Conservation (phyloP, 2,797 vertebrate genomes). For the Oreortyx pictus region DNA sequence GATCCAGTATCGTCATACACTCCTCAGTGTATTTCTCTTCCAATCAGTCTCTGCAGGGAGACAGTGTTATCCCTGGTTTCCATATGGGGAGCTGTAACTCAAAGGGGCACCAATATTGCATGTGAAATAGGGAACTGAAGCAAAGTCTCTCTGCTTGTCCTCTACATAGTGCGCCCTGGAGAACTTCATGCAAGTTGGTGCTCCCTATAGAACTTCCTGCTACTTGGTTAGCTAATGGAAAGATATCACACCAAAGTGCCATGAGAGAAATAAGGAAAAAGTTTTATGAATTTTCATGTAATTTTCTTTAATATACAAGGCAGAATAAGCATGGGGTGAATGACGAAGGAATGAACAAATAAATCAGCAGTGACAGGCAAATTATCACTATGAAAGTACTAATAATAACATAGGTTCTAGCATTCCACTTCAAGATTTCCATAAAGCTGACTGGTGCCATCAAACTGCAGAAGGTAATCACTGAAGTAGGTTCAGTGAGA, state of each 20-base stretch:
- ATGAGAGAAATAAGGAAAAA: not conserved
- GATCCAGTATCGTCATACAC: not conserved
- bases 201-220: not conserved
- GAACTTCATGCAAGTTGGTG: not conserved
- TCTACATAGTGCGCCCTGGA: not conserved
- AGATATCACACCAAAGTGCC: not conserved
- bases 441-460: not conserved
- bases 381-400: not conserved
- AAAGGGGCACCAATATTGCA: not conserved
- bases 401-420: not conserved
- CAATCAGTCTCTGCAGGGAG: not conserved
- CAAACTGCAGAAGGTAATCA: not conserved
- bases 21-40: not conserved
- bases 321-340: not conserved
- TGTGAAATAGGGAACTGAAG: not conserved
- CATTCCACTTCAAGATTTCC: not conserved
- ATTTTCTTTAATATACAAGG: not conserved
- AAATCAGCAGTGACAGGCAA: not conserved
- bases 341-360: not conserved
- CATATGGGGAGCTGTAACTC: not conserved
- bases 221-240: slow-evolving; percentile 5
- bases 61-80: not conserved
- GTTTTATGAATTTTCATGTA: not conserved
- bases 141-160: not conserved
- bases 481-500: not conserved